These are phyloP conservation scores for Psix sp. DNA, from an alignment of 1,140 invertebrate genomes.

Conservation along the genomic window DNA sequence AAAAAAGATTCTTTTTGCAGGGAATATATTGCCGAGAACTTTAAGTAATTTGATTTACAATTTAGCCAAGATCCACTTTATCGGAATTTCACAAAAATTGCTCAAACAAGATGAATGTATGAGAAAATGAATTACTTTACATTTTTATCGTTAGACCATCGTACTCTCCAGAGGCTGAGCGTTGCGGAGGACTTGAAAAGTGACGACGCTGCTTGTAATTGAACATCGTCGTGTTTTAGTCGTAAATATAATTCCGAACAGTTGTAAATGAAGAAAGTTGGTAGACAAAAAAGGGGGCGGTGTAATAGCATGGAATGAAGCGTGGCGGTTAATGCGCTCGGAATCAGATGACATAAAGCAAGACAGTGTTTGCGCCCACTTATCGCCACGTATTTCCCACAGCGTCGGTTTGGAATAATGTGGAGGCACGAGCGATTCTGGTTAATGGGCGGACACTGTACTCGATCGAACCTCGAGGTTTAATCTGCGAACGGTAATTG, in stretches of 20 bases:
- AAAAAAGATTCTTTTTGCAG: conserved; percentile 36
- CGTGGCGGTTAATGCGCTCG: conserved; percentile 18
- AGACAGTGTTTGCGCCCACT: conserved; percentile 24
- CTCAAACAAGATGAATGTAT: too few species aligned
- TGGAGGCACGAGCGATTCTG: conserved; percentile 30
- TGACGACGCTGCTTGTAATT: conserved; percentile 13
- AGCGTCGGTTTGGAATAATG: conserved; percentile 54
- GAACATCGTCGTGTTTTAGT: not conserved
- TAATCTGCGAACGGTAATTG: conserved; percentile 60
- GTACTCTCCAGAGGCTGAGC: too few species aligned
- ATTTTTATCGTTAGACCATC: too few species aligned
- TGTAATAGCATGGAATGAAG: conserved; percentile 34
- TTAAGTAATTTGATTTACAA: too few species aligned
- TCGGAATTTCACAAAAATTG: too few species aligned
- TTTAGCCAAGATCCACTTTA: too few species aligned
- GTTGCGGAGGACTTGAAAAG: not conserved
- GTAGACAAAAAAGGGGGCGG: conserved; percentile 14
- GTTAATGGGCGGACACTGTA: conserved; percentile 41
- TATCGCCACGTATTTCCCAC: conserved; percentile 44
- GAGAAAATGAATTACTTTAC: too few species aligned
- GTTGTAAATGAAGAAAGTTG: conserved; percentile 41
- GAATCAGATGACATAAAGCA: not conserved
- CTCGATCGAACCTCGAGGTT: conserved; percentile 57
- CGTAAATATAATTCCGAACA: conserved; percentile 26
- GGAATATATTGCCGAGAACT: too few species aligned